phyloP scores from a whole-genome alignment of 2,888 invertebrate genomes.

The Cyaniris semiargus region DNA sequence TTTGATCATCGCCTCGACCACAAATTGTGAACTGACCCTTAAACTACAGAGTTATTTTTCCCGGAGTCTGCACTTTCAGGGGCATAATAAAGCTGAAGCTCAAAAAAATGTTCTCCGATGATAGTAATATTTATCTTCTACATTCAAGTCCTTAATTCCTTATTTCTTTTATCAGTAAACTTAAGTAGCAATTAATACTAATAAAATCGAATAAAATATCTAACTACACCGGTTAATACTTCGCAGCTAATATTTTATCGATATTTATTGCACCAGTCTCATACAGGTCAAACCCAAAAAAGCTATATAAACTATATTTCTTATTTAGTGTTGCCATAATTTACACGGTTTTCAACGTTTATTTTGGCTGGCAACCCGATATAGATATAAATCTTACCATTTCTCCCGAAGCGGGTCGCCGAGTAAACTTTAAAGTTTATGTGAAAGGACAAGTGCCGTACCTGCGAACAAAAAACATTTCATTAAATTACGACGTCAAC shows the following conservation, averaged over 20 bases:
- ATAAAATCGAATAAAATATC: too few species aligned
- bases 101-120: too few species aligned
- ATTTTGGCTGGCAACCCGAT: conserved; percentile 56
- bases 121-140: too few species aligned
- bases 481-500: conserved; percentile 4
- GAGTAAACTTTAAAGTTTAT: conserved; percentile 52
- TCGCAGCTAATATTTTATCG: neutral
- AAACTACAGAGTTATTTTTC: too few species aligned
- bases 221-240: too few species aligned
- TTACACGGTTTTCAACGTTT: conserved; percentile 53
- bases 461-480: conserved; percentile 43
- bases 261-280: conserved; percentile 3
- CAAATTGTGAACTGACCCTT: too few species aligned
- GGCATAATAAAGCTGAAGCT: too few species aligned
- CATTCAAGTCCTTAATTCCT: too few species aligned
- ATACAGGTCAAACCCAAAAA: neutral
- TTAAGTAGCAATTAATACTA: too few species aligned
- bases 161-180: too few species aligned
- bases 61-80: too few species aligned
- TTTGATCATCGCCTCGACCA: too few species aligned
- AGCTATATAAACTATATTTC: neutral
- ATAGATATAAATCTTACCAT: conserved; percentile 41
- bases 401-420: conserved; percentile 50
- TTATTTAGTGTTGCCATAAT: conserved; percentile 33
- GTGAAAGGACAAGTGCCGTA: conserved; percentile 42